These are phyloP conservation scores for Fissipunctia ypsillon DNA, from an alignment of 2,888 invertebrate species.

Conservation along the genomic window DNA sequence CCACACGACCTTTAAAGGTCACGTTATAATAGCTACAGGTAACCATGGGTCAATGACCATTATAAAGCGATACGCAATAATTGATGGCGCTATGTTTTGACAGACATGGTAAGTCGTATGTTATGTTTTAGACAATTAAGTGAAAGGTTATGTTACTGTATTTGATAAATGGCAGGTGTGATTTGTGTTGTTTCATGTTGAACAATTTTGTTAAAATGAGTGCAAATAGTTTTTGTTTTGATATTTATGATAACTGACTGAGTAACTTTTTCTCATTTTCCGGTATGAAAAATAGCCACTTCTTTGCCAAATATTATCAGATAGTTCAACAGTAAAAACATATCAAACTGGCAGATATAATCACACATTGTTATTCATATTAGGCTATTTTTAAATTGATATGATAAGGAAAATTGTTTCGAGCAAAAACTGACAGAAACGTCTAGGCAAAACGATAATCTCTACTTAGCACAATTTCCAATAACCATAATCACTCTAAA, in stretches of 20 bases:
- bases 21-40: slow-evolving; percentile 27
- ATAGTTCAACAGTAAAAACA: background rate
- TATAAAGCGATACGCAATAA: slow-evolving; percentile 32
- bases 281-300: background rate
- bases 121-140: background rate
- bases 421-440: background rate
- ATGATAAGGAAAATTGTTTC: background rate
- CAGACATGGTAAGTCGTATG: background rate
- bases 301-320: background rate
- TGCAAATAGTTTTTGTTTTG: background rate
- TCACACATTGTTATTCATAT: background rate
- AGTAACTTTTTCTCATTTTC: background rate
- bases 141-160: background rate
- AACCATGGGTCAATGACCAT: slow-evolving; percentile 8
- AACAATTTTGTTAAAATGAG: background rate
- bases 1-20: slow-evolving; percentile 47
- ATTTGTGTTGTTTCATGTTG: background rate
- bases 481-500: background rate
- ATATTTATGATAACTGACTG: background rate
- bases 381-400: background rate
- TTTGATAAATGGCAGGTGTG: background rate
- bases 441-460: background rate
- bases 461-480: background rate
- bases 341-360: background rate
- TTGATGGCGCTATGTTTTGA: slow-evolving; percentile 38